Evolutionary conservation across 1,140 invertebrate species (phyloP), one percentile per base, ranked within the genome.

Genomic region (Cotesia vestalis): DNA sequence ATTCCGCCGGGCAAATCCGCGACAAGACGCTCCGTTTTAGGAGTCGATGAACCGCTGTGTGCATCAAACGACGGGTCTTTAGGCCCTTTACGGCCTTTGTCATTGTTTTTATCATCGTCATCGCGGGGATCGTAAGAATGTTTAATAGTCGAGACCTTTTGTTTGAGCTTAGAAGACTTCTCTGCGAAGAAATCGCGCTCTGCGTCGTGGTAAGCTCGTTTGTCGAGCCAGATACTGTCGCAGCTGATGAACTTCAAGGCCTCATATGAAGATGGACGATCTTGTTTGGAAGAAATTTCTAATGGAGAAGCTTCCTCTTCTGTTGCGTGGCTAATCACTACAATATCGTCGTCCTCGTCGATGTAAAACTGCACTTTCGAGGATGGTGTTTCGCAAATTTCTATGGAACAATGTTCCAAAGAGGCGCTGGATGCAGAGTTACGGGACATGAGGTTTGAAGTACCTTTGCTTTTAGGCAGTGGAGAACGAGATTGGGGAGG

Each of bases 1-100:
- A 94, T 90, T 63, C 93, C 92, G 71, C 92, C 91, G 4, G 93
- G 93, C 61, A 94, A 86, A 85, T 93, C 91, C 74, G 92, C 90
- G 66, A 91, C 89, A 76, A 92, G 88, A 76, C 91, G 91, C 80
- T 92, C 90, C 1, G 92, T 92, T 59, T 89, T 88, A 55, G 85
- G 84, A 59, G 80, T 71, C 14, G 74, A 75, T 14, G 72, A 66
- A 46, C 73, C 63, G 6, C 69, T 69, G 52, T 36, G 69, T 11
- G 75, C 72, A 11, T 60, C 66, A 52, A 73, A 73, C 34, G 46
- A 59, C 27, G 78, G 55, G 64, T 69, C 66, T 27, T 69, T 72
- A 51, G 69, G 71, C 11, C 77, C 76, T 77, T 86, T 88, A 51
- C 85, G 84, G 81, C 87, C 86, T 77, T 86, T 88, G 46, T 86